A percentile compares a stretch with the other conserved stretches of the same genome.
These are phyloP conservation scores for Melierax canorus DNA, from an alignment of 2,113 vertebrate species.

Conservation along the genomic window DNA sequence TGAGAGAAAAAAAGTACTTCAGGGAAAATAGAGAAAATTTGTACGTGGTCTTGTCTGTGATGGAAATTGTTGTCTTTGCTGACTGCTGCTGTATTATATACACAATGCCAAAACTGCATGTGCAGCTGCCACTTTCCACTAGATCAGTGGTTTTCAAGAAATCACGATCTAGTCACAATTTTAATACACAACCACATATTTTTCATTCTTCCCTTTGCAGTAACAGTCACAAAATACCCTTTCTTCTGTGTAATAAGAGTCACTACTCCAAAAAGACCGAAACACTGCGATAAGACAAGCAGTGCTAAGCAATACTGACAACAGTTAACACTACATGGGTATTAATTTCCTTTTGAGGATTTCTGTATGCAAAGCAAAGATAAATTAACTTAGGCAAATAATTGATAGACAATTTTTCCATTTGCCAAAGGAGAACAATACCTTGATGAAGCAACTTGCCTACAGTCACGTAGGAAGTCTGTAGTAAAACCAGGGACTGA, in stretches of 20 bases:
- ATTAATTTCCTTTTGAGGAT: background rate
- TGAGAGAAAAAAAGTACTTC: background rate
- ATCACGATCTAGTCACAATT: background rate
- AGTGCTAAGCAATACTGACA: rapidly evolving
- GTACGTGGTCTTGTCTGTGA: background rate
- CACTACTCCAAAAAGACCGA: background rate
- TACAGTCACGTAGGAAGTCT: background rate
- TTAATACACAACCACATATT: background rate
- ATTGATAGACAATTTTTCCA: background rate
- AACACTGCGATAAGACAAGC: background rate
- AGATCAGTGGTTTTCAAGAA: slow-evolving; percentile 30
- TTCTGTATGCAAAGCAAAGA: background rate
- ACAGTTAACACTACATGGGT: background rate
- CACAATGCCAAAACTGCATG: background rate
- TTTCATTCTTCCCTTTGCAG: background rate
- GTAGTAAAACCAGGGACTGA: background rate
- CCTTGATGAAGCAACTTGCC: background rate
- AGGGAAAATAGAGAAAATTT: background rate
- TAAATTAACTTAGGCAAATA: background rate
- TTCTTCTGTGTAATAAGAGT: background rate
- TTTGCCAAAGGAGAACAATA: background rate
- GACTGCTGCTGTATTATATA: background rate
- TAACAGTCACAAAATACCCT: background rate
- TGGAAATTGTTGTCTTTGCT: background rate
- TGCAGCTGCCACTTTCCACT: slow-evolving; percentile 15